Conservation (phyloP, 2,888 invertebrate species). For the Ophioninae sp. region DNA sequence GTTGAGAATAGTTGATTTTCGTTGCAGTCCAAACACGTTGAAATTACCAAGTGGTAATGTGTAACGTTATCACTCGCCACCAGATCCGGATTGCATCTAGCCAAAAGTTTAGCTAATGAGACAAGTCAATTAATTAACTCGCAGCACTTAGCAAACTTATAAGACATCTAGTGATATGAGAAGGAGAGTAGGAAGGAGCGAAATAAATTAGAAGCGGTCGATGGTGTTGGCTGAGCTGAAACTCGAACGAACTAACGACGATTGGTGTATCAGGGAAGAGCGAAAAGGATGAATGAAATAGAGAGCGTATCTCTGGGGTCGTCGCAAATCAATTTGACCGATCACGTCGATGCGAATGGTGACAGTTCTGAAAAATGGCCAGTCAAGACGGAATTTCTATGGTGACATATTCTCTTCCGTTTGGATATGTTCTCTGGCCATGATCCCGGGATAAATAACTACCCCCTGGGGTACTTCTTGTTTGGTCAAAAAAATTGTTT, state of each 20-base stretch:
- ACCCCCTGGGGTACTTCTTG: background rate
- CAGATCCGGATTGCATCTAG: too few relatives aligned
- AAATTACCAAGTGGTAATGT: too few relatives aligned
- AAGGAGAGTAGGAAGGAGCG: background rate
- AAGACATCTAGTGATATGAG: background rate
- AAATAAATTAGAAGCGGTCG: background rate
- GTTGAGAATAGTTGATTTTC: too few relatives aligned
- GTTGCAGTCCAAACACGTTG: too few relatives aligned
- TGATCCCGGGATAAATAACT: conserved; percentile 11
- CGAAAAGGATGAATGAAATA: conserved; percentile 27
- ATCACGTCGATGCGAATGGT: conserved; percentile 21
- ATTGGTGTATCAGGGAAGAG: conserved; percentile 23
- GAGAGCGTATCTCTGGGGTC: conserved; percentile 30
- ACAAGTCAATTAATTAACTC: background rate
- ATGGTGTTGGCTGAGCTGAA: conserved; percentile 22
- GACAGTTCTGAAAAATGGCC: conserved; percentile 33
- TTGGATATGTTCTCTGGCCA: conserved; percentile 1
- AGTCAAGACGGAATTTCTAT: conserved; percentile 19
- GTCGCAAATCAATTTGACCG: conserved; percentile 44
- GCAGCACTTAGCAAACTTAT: background rate
- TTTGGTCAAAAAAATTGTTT: background rate
- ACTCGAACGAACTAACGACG: conserved; percentile 18
- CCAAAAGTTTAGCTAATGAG: background rate
- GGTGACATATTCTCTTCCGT: conserved; percentile 18
- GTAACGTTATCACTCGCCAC: too few relatives aligned